Percentiles rank a stretch among this genome's conserved stretches.
Conservation (phyloP, 2,113 vertebrate genomes). For the Notarius quadriscutis region DNA sequence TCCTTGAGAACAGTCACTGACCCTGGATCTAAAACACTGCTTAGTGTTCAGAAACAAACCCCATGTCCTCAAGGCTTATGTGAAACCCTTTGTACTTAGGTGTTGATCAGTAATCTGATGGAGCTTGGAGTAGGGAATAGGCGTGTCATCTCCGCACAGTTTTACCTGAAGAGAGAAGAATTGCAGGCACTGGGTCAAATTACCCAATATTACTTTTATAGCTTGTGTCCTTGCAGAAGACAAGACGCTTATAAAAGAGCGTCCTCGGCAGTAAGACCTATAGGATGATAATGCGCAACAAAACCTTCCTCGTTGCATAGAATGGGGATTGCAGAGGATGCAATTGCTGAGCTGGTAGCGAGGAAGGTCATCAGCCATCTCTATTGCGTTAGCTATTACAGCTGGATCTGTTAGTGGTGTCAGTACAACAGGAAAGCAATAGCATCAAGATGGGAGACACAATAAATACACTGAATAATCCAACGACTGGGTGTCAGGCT, state of each 20-base stretch:
- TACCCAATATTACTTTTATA: slow-evolving; percentile 69
- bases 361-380: slow-evolving; percentile 46
- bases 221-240: slow-evolving; percentile 59
- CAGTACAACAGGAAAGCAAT: slow-evolving; percentile 23
- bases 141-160: slow-evolving; percentile 19
- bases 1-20: slow-evolving; percentile 35
- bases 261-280: slow-evolving; percentile 54
- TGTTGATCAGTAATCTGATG: slow-evolving; percentile 35
- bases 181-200: slow-evolving; percentile 59
- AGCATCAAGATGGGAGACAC: slow-evolving; percentile 9
- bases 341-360: slow-evolving; percentile 61
- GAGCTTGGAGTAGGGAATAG: slow-evolving; percentile 12
- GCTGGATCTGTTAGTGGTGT: slow-evolving; percentile 46
- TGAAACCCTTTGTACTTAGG: background rate
- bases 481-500: slow-evolving; percentile 3
- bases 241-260: slow-evolving; percentile 66
- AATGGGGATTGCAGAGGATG: slow-evolving; percentile 58
- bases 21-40: slow-evolving; percentile 21
- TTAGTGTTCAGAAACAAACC: background rate
- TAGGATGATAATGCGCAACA: slow-evolving; percentile 60
- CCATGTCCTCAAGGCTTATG: background rate
- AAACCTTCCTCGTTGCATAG: slow-evolving; percentile 58
- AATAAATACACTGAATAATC: slow-evolving; percentile 29
- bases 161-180: slow-evolving; percentile 35
- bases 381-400: slow-evolving; percentile 50